Conservation (phyloP, 2,113 vertebrate genomes). For the Elanoides forficatus region DNA sequence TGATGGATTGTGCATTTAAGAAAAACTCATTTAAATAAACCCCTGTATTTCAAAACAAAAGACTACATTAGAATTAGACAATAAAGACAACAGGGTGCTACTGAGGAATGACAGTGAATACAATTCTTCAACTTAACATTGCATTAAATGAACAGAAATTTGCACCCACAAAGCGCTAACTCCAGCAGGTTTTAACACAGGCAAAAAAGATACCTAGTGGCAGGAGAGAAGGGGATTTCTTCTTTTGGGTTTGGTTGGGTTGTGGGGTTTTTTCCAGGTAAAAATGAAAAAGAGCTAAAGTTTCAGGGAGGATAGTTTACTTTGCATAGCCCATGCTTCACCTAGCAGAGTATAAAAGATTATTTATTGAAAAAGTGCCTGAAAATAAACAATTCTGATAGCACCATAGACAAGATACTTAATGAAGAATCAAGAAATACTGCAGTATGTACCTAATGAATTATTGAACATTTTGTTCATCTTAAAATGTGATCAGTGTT, state of each 20-base stretch:
- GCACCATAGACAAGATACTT: background rate
- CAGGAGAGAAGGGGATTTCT: background rate
- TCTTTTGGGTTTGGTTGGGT: background rate
- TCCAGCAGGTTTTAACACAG: background rate
- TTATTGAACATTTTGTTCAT: background rate
- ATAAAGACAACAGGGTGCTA: background rate
- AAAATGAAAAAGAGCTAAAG: background rate
- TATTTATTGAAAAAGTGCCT: background rate
- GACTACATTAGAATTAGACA: background rate
- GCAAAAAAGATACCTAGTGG: background rate
- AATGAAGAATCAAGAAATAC: background rate
- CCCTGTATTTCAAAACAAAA: background rate
- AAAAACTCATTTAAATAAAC: background rate
- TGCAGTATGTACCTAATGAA: background rate
- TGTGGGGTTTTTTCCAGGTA: background rate
- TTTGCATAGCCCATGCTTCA: background rate
- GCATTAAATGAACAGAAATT: background rate
- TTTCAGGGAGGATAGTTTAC: background rate
- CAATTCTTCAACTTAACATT: background rate
- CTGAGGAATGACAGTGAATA: background rate
- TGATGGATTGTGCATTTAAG: background rate
- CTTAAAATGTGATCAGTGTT: background rate
- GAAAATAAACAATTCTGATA: background rate
- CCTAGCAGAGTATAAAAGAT: background rate
- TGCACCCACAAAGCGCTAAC: background rate